Percentiles rank a stretch among this genome's conserved stretches.
phyloP scores from a whole-genome alignment of 2,797 vertebrate genomes.

The Diplodus sargus region DNA sequence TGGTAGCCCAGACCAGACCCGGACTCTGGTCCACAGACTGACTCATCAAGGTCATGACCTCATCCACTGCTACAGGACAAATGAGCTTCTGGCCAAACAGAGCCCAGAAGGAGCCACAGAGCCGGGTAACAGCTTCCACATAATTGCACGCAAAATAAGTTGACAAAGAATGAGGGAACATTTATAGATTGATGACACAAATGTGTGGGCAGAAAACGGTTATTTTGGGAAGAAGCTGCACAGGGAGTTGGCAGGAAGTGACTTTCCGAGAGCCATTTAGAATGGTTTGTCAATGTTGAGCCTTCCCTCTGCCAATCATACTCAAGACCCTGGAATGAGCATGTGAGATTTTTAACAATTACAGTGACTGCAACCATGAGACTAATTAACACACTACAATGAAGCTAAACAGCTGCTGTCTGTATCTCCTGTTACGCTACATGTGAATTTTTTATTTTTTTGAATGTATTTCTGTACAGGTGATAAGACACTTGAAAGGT shows the following conservation, averaged over 20 bases:
- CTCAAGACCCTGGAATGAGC: not conserved
- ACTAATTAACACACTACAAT: constrained; percentile 8
- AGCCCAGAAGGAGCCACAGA: constrained; percentile 29
- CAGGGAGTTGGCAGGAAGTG: constrained; percentile 46
- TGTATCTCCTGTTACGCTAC: not conserved
- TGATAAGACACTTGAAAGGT: constrained; percentile 47
- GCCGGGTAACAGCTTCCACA: constrained; percentile 61
- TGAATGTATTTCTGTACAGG: constrained; percentile 40
- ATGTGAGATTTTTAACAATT: constrained; percentile 14
- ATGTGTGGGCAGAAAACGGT: constrained; percentile 50
- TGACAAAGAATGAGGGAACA: too few relatives aligned
- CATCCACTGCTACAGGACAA: constrained; percentile 48
- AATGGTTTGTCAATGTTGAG: constrained; percentile 1
- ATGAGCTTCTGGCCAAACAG: constrained; percentile 51
- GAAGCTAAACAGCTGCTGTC: not conserved
- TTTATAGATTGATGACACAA: constrained; percentile 25
- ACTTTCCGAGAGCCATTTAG: constrained; percentile 26
- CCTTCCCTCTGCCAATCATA: constrained; percentile 25
- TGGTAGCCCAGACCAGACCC: constrained; percentile 68
- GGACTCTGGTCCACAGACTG: constrained; percentile 63
- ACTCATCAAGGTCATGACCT: constrained; percentile 65
- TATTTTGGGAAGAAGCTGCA: constrained; percentile 43
- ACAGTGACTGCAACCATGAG: not conserved
- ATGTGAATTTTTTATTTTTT: not conserved
- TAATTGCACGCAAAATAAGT: not conserved